Evolutionary conservation across 2,888 invertebrate species (phyloP).

Genomic region (Theretra japonica): DNA sequence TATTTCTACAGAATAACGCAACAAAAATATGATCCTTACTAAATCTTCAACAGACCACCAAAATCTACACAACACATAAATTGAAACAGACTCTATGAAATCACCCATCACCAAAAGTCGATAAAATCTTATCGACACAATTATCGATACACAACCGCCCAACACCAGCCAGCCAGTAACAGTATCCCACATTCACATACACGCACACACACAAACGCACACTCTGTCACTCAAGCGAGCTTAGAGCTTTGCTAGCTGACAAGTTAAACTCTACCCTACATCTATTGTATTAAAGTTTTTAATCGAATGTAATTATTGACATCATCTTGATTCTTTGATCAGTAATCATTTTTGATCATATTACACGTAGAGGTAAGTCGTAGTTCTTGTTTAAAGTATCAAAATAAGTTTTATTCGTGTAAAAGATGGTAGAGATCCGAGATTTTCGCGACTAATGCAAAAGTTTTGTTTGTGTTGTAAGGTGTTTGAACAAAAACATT

Average conservation of each 20-base stretch:
- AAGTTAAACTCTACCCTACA: slow-evolving; percentile 30
- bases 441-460: no score
- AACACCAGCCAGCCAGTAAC: slow-evolving; percentile 45
- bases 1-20: no score
- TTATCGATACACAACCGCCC: slow-evolving; percentile 37
- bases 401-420: not conserved
- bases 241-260: slow-evolving; percentile 48
- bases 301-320: slow-evolving; percentile 19
- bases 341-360: slow-evolving; percentile 36
- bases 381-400: slow-evolving; percentile 3
- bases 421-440: no score
- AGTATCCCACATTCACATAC: slow-evolving; percentile 45
- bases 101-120: no score
- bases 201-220: slow-evolving; percentile 44
- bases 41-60: no score
- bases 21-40: no score
- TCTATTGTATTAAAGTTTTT: rapidly evolving
- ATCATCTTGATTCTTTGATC: slow-evolving; percentile 2
- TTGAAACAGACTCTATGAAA: no score
- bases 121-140: slow-evolving; percentile 32
- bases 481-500: no score
- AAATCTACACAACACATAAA: no score
- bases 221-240: slow-evolving; percentile 38
- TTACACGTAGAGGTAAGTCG: slow-evolving; percentile 12
- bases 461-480: no score